phyloP scores from a whole-genome alignment of 2,797 vertebrate genomes.

The Margarornis squamiger region DNA sequence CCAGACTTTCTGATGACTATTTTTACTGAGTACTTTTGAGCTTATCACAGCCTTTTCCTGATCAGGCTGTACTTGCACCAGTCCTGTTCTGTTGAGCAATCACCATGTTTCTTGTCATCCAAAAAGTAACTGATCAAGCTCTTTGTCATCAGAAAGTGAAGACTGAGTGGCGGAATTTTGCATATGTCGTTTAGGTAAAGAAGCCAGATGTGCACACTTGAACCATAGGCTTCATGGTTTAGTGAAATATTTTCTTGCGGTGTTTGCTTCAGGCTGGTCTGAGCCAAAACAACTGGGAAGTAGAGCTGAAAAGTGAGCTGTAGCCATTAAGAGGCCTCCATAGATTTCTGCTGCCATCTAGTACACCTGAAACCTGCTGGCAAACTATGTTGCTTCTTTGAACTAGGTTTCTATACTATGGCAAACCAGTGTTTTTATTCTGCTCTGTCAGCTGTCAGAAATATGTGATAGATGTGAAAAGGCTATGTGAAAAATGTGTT shows the following conservation, averaged over 20 bases:
- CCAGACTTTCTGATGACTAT: neutral
- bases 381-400: neutral
- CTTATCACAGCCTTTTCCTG: neutral
- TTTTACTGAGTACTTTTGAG: neutral
- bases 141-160: neutral
- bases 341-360: neutral
- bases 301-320: neutral
- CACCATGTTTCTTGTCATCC: neutral
- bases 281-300: neutral
- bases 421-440: neutral
- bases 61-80: neutral
- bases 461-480: neutral
- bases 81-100: neutral
- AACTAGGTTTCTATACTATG: neutral
- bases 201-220: neutral
- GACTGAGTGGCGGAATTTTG: neutral
- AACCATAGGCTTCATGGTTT: neutral
- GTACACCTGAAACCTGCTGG: neutral
- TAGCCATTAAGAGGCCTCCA: neutral
- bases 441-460: neutral
- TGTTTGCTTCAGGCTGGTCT: neutral
- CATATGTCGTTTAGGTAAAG: neutral
- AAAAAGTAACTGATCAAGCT: neutral
- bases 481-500: neutral
- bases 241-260: neutral